These are phyloP conservation scores for Latrodectus geometricus DNA, from an alignment of 1,140 invertebrate genomes.

Conservation along the genomic window DNA sequence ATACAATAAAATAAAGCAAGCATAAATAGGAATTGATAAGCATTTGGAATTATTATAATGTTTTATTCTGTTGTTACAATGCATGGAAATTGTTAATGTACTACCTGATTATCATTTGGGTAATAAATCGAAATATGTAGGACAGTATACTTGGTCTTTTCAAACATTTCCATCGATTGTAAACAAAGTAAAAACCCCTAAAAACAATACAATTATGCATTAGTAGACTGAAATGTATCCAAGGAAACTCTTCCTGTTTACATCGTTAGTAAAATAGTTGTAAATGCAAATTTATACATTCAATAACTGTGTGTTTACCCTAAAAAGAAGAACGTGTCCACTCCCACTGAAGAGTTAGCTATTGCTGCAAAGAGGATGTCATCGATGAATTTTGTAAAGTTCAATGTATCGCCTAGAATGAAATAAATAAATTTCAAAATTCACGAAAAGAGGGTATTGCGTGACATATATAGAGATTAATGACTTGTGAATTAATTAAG, in stretches of 20 bases:
- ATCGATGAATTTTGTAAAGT: constrained; percentile 53
- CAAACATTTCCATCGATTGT: constrained; percentile 33
- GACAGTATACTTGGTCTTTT: constrained; percentile 18
- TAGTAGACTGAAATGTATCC: not conserved
- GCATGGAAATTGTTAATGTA: not conserved
- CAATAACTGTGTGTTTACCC: constrained; percentile 21
- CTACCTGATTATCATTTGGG: constrained; percentile 25
- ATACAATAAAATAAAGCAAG: too few relatives aligned
- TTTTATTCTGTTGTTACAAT: not conserved
- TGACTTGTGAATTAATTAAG: too few relatives aligned
- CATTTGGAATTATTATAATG: too few relatives aligned
- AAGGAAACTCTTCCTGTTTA: not conserved
- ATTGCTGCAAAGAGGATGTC: constrained; percentile 32
- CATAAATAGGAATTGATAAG: too few relatives aligned
- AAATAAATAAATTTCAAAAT: not conserved
- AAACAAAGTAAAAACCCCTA: constrained; percentile 47
- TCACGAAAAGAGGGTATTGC: too few relatives aligned
- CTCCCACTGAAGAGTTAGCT: constrained; percentile 49
- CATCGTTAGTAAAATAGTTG: not conserved
- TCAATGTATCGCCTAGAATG: constrained; percentile 31
- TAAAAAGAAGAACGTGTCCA: constrained; percentile 54
- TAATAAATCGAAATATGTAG: constrained; percentile 41
- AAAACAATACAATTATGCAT: constrained; percentile 1
- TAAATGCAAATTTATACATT: not conserved
- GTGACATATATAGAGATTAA: too few relatives aligned